phyloP scores from a whole-genome alignment of 2,113 vertebrate genomes.

The Promerops cafer region DNA sequence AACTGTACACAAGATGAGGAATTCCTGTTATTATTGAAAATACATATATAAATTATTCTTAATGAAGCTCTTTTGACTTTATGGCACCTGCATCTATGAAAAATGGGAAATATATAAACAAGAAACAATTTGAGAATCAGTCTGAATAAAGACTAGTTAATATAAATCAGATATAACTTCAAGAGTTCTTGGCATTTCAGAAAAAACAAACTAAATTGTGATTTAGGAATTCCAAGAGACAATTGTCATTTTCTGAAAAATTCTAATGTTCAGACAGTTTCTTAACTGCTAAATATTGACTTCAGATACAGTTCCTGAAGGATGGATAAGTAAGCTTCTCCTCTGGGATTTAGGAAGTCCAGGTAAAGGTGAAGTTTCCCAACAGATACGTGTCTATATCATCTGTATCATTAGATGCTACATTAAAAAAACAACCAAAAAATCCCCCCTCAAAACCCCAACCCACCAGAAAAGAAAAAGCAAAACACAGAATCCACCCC shows the following conservation, averaged over 20 bases:
- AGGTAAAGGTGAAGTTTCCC: background rate
- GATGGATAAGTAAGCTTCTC: background rate
- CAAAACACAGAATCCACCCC: background rate
- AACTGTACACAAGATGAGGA: background rate
- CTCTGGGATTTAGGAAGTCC: background rate
- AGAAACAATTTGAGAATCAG: background rate
- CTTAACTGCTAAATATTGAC: background rate
- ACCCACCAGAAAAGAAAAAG: background rate
- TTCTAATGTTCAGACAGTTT: background rate
- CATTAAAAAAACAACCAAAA: background rate
- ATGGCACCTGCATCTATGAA: background rate
- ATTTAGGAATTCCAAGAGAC: background rate
- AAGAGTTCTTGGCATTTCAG: background rate
- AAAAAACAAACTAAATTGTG: background rate
- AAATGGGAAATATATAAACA: background rate
- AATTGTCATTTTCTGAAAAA: background rate
- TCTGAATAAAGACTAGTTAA: background rate
- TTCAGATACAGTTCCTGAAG: background rate
- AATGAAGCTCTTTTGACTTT: background rate
- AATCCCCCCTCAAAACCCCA: background rate
- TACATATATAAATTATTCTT: background rate
- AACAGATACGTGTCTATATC: background rate
- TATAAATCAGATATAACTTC: background rate
- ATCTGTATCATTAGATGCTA: background rate
- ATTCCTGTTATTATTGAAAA: background rate